phyloP scores from a whole-genome alignment of 2,888 invertebrate species.

The Noctua janthina region DNA sequence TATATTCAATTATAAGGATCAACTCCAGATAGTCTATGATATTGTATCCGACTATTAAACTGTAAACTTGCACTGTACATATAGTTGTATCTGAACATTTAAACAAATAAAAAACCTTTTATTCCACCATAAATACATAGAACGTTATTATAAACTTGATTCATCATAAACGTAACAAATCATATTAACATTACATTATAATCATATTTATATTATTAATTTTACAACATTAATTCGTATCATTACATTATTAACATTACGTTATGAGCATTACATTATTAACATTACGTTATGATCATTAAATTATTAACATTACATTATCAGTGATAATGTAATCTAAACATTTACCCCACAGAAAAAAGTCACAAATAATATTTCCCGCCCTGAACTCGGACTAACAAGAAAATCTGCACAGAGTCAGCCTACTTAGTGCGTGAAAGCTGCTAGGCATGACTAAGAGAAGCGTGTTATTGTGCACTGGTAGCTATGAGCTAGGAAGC shows the following conservation, averaged over 20 bases:
- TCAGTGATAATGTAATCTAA: neutral
- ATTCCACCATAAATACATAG: no score
- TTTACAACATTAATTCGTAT: no score
- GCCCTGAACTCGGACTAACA: neutral
- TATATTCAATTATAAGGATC: neutral
- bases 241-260: no score
- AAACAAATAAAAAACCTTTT: no score
- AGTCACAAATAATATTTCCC: neutral
- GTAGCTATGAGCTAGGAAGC: conserved; percentile 16
- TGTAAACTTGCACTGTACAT: no score
- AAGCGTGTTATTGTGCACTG: conserved; percentile 18
- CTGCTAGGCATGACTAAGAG: conserved; percentile 13
- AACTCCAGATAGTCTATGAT: neutral
- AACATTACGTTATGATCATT: no score
- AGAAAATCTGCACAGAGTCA: conserved; percentile 15
- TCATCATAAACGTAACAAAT: no score
- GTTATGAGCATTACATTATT: no score
- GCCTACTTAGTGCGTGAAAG: conserved; percentile 12
- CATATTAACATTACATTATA: no score
- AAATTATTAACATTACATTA: no score
- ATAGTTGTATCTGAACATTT: neutral
- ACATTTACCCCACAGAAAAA: neutral
- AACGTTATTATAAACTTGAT: no score
- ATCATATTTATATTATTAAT: no score
- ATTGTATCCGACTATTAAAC: neutral